Evolutionary conservation across 1,140 invertebrate species (phyloP).

Genomic region (Drosophila sulfurigaster): DNA sequence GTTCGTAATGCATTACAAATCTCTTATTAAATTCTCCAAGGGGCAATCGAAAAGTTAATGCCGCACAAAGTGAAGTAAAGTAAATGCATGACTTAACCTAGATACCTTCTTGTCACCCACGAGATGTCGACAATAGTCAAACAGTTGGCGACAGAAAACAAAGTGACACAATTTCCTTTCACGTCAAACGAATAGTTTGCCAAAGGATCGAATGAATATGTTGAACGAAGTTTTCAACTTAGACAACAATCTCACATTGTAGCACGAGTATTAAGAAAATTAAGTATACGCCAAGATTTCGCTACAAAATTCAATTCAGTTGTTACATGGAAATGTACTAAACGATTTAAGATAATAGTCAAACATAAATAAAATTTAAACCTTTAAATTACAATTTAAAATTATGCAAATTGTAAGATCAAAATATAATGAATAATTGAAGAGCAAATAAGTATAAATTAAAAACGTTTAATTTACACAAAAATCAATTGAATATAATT

Average conservation of each 20-base stretch:
- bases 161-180: constrained; percentile 55
- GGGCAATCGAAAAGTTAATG: constrained; percentile 20
- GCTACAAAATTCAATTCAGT: not conserved
- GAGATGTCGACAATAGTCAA: constrained; percentile 34
- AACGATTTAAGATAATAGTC: too few species aligned
- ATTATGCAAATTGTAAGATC: not conserved
- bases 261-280: not conserved
- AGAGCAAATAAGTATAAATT: not conserved
- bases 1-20: not conserved
- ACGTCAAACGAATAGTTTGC: constrained; percentile 52
- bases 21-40: not conserved
- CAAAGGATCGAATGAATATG: not conserved
- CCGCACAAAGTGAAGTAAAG: constrained; percentile 58
- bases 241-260: not conserved
- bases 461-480: not conserved
- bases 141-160: constrained; percentile 50
- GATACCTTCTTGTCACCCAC: not conserved
- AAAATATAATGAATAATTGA: not conserved
- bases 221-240: not conserved
- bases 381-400: not conserved
- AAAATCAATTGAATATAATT: too few species aligned
- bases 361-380: not conserved
- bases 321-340: not conserved
- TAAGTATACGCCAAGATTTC: too few species aligned
- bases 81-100: constrained; percentile 60